Conservation (phyloP, 92 coral and sea anemone genomes). For the Epizoanthus scotinus region DNA sequence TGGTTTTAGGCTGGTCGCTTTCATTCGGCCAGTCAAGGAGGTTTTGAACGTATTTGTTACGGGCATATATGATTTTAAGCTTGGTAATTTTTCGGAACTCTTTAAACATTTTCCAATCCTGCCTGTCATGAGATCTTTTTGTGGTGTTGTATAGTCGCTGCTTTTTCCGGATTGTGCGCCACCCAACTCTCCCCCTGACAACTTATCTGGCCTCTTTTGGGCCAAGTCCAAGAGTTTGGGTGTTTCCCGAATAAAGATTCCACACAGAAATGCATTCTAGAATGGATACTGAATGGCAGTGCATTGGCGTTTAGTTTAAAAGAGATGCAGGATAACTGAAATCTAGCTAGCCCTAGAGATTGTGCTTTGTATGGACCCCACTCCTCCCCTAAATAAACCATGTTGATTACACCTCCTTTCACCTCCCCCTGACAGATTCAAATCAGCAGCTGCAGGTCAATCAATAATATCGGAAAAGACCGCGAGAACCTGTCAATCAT, state of each 20-base stretch:
- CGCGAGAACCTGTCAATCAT: constrained; percentile 89
- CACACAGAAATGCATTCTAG: no score
- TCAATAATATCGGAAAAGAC: constrained; percentile 86
- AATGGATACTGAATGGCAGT: no score
- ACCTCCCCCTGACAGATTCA: constrained; percentile 59
- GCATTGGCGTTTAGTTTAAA: not conserved
- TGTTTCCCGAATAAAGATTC: no score
- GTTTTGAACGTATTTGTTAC: constrained; percentile 16
- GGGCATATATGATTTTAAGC: constrained; percentile 13
- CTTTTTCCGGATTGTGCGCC: constrained; percentile 18
- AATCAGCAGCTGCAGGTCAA: constrained; percentile 65
- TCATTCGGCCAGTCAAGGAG: constrained; percentile 21
- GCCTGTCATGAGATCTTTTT: constrained; percentile 8
- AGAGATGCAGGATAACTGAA: no score
- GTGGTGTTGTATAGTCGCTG: constrained; percentile 13
- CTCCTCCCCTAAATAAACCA: not conserved
- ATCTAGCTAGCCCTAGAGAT: no score
- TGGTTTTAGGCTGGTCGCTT: constrained; percentile 15
- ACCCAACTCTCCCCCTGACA: no score
- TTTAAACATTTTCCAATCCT: constrained; percentile 27
- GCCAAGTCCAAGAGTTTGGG: no score
- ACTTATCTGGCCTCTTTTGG: no score
- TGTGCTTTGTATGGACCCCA: no score
- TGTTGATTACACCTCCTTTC: no score
- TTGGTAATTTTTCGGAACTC: constrained; percentile 1